Evolutionary conservation across 2,113 vertebrate genomes (phyloP).

Genomic region (Onychostoma macrolepis): DNA sequence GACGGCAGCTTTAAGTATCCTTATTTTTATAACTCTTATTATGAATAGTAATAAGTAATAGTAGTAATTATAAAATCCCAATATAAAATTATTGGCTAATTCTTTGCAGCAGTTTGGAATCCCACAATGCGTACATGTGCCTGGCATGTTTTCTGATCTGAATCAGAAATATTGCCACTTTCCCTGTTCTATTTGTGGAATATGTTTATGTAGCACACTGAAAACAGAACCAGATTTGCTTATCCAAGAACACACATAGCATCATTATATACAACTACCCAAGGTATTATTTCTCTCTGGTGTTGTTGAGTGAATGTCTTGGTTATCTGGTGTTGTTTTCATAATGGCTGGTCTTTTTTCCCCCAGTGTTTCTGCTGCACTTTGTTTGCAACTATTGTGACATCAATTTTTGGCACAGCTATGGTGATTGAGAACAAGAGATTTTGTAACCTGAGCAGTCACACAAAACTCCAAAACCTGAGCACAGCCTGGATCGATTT

Average conservation of each 20-base stretch:
- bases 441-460: neutral
- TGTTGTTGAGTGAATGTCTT: neutral
- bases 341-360: neutral
- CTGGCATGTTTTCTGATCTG: neutral
- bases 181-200: neutral
- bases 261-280: neutral
- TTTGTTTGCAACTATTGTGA: neutral
- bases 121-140: neutral
- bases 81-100: neutral
- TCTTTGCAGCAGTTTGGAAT: neutral
- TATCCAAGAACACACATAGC: neutral
- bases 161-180: neutral
- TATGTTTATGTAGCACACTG: no score
- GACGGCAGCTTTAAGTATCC: neutral
- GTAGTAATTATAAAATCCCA: no score
- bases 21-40: neutral
- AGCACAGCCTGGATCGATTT: neutral
- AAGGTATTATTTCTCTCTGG: neutral
- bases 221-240: neutral
- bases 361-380: neutral
- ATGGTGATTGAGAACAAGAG: neutral
- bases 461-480: neutral
- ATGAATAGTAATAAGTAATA: no score
- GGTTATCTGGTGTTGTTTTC: neutral
- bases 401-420: neutral